phyloP scores from a whole-genome alignment of 2,888 invertebrate species.

The Cryptosula pallasiana region DNA sequence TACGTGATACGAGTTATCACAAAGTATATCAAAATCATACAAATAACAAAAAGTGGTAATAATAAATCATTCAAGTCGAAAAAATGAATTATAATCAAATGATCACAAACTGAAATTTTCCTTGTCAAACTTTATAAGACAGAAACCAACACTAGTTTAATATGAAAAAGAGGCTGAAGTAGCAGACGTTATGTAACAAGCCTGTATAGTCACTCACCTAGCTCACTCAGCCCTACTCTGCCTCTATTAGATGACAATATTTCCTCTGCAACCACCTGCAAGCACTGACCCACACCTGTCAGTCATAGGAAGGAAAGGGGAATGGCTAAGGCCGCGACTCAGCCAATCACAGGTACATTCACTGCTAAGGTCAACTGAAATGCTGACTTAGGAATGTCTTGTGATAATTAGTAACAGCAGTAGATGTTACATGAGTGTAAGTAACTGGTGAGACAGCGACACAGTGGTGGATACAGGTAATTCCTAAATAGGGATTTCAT shows the following conservation, averaged over 20 bases:
- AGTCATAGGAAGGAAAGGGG: neutral
- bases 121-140: too few relatives aligned
- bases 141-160: neutral
- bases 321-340: neutral
- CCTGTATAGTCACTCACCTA: neutral
- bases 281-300: slow-evolving; percentile 16
- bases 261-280: slow-evolving; percentile 20
- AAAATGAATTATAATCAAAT: too few relatives aligned
- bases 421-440: neutral
- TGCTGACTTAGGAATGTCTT: neutral
- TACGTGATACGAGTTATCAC: too few relatives aligned
- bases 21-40: too few relatives aligned
- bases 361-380: neutral
- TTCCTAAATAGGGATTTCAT: too few relatives aligned
- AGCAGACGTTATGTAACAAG: neutral
- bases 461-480: neutral
- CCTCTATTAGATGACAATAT: slow-evolving; percentile 11
- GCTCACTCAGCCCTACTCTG: slow-evolving; percentile 3
- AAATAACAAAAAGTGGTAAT: too few relatives aligned
- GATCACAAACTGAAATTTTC: too few relatives aligned
- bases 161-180: neutral
- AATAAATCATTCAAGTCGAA: too few relatives aligned
- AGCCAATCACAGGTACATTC: neutral
- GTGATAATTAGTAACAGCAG: neutral
- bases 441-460: neutral